These are phyloP conservation scores for Chrysemys picta DNA, from an alignment of 2,113 vertebrate genomes.

Conservation along the genomic window DNA sequence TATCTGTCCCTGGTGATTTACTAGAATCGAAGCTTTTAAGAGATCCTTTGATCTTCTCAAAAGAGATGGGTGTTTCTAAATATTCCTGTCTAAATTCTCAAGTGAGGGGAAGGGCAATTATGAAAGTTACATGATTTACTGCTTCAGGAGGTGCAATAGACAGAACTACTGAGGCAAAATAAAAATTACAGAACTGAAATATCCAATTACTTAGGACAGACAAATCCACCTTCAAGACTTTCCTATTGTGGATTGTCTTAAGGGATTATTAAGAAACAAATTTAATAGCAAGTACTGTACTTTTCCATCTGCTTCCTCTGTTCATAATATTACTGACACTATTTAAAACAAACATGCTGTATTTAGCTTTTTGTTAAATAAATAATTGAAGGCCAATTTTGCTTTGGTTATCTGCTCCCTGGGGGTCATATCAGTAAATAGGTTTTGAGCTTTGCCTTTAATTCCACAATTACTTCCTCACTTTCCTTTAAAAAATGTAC, in stretches of 20 bases:
- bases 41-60: slow-evolving; percentile 47
- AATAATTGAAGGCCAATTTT: background rate
- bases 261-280: background rate
- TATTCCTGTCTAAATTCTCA: slow-evolving; percentile 53
- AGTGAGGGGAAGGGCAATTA: slow-evolving; percentile 37
- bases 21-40: slow-evolving; percentile 25
- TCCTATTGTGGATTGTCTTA: background rate
- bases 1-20: slow-evolving; percentile 21
- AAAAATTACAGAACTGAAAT: slow-evolving; percentile 6
- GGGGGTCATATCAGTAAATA: background rate
- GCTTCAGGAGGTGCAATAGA: background rate
- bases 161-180: slow-evolving; percentile 22
- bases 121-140: slow-evolving; percentile 41
- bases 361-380: background rate
- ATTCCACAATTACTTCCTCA: background rate
- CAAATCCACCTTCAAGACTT: background rate
- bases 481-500: background rate
- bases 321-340: background rate
- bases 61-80: slow-evolving; percentile 40
- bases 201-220: background rate
- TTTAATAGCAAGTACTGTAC: background rate
- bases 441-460: background rate
- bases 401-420: background rate
- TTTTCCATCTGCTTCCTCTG: background rate
- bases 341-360: background rate